Base-by-base conservation (phyloP, 92 coral and sea anemone genomes). In the Epizoanthus scotinus region DNA sequence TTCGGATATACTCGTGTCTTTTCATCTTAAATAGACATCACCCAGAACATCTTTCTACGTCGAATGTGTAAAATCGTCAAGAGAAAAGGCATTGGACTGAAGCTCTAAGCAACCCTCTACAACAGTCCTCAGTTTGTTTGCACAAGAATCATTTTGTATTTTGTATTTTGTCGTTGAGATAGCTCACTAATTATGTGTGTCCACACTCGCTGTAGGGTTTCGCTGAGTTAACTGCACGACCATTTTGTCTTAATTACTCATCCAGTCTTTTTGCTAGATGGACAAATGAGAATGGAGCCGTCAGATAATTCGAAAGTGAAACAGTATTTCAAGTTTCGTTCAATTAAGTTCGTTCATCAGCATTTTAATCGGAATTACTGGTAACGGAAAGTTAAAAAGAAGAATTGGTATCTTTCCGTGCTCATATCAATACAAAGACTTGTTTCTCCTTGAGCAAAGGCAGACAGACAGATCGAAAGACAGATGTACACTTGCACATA, bases 131-230 rank as follows among this genome's bases (percentile, higher is more conserved):
- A 29, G 4, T 64, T 64, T 64, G 70, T 64, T 20, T 15, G 20
- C 19, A 7, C 70, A 64, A 27, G 26, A 38, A 64, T 64, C 47
- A 64, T 64, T 64, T 64, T 64, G 29, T 8, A 38, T 64, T 25
- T 29, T 3, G 3, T 64, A 64, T 64, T 14, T 64, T 64, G 70
- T 64, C 9, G 15, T 29, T 25, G 31, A 9, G 28, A 25, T 29
- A n/a, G 44, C 13, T 9, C 22, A 18, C 70, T 29, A 64, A 64
- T 64, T 64, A 14, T 14, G 28, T 8, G 40, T 9, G 42, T 29
- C 53, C 34, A 50, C 65, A 68, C 21, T 3, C 70, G 70, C 70
- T 65, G 70, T 47, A 47, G 9, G 52, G 52, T 47, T 10, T 47
- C 52, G 12, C n/a, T n/a, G 56, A 69, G 25, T 22, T 40, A 29